Conservation (phyloP, 2,797 vertebrate species). For the Carcharodon carcharias region DNA sequence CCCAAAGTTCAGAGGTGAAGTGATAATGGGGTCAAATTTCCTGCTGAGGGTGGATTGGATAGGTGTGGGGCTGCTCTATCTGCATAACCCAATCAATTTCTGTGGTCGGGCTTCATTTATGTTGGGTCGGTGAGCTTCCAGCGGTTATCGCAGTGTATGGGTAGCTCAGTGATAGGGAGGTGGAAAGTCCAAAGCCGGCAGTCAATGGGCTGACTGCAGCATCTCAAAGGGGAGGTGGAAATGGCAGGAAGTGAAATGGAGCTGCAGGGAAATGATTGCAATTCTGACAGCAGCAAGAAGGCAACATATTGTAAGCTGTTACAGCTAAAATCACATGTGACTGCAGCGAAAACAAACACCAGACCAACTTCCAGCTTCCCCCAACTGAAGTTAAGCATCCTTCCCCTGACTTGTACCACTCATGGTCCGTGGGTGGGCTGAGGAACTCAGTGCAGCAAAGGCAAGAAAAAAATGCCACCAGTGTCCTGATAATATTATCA, state of each 20-base stretch:
- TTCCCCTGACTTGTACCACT: not conserved
- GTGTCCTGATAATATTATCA: not conserved
- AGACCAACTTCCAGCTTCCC: not conserved
- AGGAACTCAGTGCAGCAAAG: not conserved
- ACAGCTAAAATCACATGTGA: too few species aligned
- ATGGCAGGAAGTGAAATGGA: not conserved
- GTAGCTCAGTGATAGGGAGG: not conserved
- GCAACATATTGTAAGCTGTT: not conserved
- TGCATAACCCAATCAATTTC: not conserved
- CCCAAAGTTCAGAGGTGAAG: too few species aligned
- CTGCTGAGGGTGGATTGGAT: not conserved
- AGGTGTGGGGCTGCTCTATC: not conserved
- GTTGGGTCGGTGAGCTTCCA: not conserved
- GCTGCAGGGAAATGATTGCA: not conserved
- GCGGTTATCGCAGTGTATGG: not conserved
- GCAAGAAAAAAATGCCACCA: not conserved
- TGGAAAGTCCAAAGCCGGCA: not conserved
- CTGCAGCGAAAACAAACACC: not conserved
- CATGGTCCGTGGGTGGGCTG: not conserved
- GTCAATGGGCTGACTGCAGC: not conserved
- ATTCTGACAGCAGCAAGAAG: not conserved
- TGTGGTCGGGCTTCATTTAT: not conserved
- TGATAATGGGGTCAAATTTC: too few species aligned
- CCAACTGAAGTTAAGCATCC: not conserved
- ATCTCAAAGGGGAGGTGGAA: not conserved